A percentile compares a stretch with the other conserved stretches of the same genome.
These are phyloP conservation scores for Anagrus nilaparvatae DNA, from an alignment of 1,140 invertebrate genomes.

Conservation along the genomic window DNA sequence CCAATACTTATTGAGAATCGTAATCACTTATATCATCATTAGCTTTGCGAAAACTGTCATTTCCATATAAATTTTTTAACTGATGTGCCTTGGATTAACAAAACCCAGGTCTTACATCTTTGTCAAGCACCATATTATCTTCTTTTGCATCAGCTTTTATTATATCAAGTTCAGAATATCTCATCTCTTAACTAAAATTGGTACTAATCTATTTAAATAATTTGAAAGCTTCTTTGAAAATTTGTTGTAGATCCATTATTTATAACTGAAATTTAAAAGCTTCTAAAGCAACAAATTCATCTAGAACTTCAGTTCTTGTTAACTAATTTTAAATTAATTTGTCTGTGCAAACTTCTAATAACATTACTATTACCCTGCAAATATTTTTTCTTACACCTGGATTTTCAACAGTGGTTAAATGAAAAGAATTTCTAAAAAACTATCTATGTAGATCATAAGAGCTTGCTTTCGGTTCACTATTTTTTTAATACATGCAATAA, in stretches of 20 bases:
- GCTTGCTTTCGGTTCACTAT: conserved; percentile 86
- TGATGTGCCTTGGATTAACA: conserved; percentile 82
- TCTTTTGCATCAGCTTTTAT: conserved; percentile 83
- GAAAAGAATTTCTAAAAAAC: conserved; percentile 84
- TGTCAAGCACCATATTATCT: conserved; percentile 93
- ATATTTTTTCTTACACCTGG: conserved; percentile 90
- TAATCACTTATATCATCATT: conserved; percentile 78
- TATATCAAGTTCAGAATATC: conserved; percentile 96
- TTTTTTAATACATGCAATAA: conserved; percentile 96
- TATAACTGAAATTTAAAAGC: conserved; percentile 99
- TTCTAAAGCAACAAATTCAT: conserved; percentile 91
- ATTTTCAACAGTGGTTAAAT: conserved; percentile 69
- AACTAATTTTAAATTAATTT: conserved; percentile 96
- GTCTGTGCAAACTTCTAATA: conserved; percentile 93
- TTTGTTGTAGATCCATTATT: conserved; percentile 88
- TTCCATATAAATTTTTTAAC: conserved; percentile 45
- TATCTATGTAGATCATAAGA: conserved; percentile 89
- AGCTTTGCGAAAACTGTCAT: conserved; percentile 57
- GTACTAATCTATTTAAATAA: conserved; percentile 76
- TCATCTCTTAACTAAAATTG: conserved; percentile 94
- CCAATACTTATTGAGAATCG: conserved; percentile 92
- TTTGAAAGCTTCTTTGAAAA: conserved; percentile 89
- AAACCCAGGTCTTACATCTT: conserved; percentile 92
- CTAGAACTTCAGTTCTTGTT: conserved; percentile 84
- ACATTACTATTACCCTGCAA: conserved; percentile 90